These are phyloP conservation scores for Smutsia temminckii DNA, from an alignment of 2,797 vertebrate genomes.

Conservation along the genomic window DNA sequence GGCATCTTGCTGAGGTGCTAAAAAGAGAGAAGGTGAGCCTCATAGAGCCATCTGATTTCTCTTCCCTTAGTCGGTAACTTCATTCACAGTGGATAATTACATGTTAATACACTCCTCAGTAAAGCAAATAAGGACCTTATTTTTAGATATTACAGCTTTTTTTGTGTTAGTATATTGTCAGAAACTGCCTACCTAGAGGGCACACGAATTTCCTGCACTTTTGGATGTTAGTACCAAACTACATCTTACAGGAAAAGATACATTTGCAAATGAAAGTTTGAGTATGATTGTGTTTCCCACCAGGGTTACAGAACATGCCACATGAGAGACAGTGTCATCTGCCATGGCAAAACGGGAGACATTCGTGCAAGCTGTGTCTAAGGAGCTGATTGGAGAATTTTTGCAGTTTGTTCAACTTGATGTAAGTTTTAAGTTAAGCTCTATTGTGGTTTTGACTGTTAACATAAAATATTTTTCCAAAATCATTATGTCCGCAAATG, in stretches of 20 bases:
- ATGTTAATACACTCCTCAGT: neutral
- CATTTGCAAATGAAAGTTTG: neutral
- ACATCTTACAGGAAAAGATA: neutral
- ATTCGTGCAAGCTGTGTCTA: constrained; percentile 88
- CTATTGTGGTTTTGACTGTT: constrained; percentile 15
- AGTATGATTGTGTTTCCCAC: neutral
- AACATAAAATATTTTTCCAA: neutral
- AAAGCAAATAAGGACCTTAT: neutral
- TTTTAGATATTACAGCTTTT: neutral
- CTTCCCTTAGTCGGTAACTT: neutral
- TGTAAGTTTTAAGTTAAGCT: constrained; percentile 87
- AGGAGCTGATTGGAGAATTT: constrained; percentile 89
- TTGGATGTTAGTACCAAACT: neutral
- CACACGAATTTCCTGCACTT: neutral
- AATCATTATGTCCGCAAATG: neutral
- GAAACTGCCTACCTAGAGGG: no score
- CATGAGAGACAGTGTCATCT: neutral
- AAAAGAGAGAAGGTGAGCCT: neutral
- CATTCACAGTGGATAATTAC: neutral
- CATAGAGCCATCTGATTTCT: neutral
- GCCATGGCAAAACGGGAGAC: constrained; percentile 89
- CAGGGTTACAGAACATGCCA: constrained; percentile 36
- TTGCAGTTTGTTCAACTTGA: constrained; percentile 88
- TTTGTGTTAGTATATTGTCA: no score
- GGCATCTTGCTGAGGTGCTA: neutral